Evolutionary conservation across 2,888 invertebrate species (phyloP), one percentile per base, ranked within the genome.

Genomic region (Leucophora obtusa): DNA sequence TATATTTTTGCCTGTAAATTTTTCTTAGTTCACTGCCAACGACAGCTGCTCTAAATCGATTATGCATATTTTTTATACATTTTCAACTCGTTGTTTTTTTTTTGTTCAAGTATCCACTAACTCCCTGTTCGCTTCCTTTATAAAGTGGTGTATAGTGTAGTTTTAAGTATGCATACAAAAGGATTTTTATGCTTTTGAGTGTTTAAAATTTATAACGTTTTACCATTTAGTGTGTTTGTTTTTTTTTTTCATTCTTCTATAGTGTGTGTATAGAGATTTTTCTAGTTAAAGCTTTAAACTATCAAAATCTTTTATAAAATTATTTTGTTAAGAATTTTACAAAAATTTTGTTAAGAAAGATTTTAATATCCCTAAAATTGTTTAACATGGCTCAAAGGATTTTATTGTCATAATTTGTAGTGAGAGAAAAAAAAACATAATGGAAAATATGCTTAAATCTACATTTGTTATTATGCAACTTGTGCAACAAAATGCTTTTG

Each of bases 31-130:
- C 81, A 74, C 77, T 77, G 81, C 65, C 81, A 81, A 81, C 81
- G 81, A 81, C 81, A 81, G 81, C 77, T 81, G 77, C 63, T 77
- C 70, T 77, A 73, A 81, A 81, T 81, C 81, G 81, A 81, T 81
- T 81, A 81, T 81, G 77, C 77, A 77, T 81, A 74, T 73, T 28
- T 62, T 79, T 38, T 62, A 47, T 21, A 11, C 21, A 11, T 60
- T 35, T 59, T 17, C 28, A 28, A 28, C 28, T 28, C 28, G 28
- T 28, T 68, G 14, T 35, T 43, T 24, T 38, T 62, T n/a, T n/a
- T n/a, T 47, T 50, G 6, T 38, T 21, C 28, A 28, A 54, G 24
- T 24, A 24, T n/a, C 70, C 33, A 35, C 10, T 53, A 65, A 66
- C 47, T 72, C 17, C 60, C 60, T 11, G n/a, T 68, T 77, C 53